Evolutionary conservation across 2,888 invertebrate species (phyloP).

Genomic region (Ophion ellenae): DNA sequence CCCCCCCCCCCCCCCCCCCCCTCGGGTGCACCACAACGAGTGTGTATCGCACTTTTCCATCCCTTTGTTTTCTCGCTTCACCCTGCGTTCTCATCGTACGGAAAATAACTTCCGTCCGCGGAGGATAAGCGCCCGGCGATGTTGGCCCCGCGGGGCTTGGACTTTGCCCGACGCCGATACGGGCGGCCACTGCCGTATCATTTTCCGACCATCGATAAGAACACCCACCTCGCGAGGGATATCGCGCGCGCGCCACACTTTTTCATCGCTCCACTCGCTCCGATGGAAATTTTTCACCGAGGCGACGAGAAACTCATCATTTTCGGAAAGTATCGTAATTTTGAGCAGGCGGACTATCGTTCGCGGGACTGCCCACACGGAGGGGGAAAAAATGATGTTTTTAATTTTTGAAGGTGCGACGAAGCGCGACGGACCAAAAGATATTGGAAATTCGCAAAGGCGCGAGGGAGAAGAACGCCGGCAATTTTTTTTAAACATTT

Average conservation of each 20-base stretch:
- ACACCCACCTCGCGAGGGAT: background rate
- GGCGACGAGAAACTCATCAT: background rate
- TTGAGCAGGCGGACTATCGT: background rate
- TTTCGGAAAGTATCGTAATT: slow-evolving; percentile 2
- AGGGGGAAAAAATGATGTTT: no score
- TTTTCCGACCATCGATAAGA: slow-evolving; percentile 20
- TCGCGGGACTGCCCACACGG: background rate
- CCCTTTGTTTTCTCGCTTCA: background rate
- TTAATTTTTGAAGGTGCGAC: no score
- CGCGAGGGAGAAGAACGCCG: no score
- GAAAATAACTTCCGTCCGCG: slow-evolving; percentile 1
- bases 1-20: no score
- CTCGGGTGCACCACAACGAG: no score
- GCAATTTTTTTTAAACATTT: no score
- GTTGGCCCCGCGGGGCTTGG: background rate
- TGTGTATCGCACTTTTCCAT: background rate
- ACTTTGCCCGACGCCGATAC: slow-evolving; percentile 39
- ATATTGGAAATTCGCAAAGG: no score
- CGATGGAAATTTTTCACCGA: background rate
- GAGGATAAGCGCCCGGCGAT: slow-evolving; percentile 19
- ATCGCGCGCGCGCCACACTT: background rate
- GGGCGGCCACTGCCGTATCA: slow-evolving; percentile 41
- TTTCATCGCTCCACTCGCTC: background rate
- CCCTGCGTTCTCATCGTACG: background rate
- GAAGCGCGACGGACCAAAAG: no score